Evolutionary conservation across 2,888 invertebrate genomes (phyloP).

Genomic region (Fragum whitleyi): DNA sequence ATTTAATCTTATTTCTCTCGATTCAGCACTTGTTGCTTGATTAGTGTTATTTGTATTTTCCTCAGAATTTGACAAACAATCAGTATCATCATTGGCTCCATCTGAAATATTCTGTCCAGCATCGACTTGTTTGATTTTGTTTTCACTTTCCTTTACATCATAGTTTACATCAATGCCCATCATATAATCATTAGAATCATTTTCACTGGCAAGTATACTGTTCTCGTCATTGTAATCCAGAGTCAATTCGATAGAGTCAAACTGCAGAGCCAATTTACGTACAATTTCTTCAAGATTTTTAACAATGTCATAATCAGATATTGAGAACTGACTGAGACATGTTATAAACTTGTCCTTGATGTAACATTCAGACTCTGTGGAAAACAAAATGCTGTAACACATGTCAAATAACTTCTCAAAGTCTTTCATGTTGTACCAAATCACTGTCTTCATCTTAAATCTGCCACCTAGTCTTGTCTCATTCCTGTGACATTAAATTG

Average conservation of each 20-base stretch:
- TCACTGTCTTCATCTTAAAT: conserved; percentile 19
- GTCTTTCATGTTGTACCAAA: conserved; percentile 28
- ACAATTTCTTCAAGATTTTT: neutral
- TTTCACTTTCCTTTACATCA: neutral
- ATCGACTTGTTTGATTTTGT: neutral
- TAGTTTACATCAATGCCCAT: conserved; percentile 19
- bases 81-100: neutral
- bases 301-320: neutral
- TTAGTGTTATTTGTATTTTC: too few species aligned
- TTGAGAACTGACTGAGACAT: conserved; percentile 19
- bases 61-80: too few species aligned
- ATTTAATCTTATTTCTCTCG: neutral
- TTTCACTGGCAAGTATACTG: conserved; percentile 10
- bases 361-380: neutral
- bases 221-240: conserved; percentile 12
- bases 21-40: neutral
- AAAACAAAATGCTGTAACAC: neutral
- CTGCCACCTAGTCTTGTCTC: conserved; percentile 27
- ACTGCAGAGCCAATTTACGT: neutral
- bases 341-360: neutral
- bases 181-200: conserved; percentile 7
- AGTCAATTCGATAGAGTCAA: conserved; percentile 5
- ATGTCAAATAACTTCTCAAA: conserved; percentile 30
- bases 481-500: neutral
- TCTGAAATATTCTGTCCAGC: neutral